Evolutionary conservation across 2,113 vertebrate genomes (phyloP).

Genomic region (Campylomormyrus tamandua): DNA sequence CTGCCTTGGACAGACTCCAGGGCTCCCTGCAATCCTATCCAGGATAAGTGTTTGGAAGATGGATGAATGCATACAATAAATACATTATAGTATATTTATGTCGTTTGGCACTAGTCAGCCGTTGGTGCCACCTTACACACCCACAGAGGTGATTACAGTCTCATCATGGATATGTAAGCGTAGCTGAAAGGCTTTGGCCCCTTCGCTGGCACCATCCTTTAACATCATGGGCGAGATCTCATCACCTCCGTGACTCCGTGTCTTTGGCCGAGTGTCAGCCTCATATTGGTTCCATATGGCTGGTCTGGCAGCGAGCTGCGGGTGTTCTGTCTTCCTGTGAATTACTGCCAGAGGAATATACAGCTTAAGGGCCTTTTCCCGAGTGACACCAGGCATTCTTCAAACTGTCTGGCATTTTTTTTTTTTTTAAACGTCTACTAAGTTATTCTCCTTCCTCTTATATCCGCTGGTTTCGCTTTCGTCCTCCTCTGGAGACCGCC

Average conservation of each 20-base stretch:
- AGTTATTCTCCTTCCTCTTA: background rate
- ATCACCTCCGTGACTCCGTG: background rate
- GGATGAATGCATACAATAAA: background rate
- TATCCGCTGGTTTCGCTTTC: background rate
- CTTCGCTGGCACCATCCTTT: background rate
- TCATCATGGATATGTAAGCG: background rate
- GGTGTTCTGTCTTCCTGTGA: background rate
- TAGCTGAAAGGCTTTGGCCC: background rate
- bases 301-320: background rate
- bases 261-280: background rate
- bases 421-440: background rate
- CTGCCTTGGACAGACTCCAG: background rate
- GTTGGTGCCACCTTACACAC: background rate
- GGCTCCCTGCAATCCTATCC: background rate
- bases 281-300: constrained; percentile 8
- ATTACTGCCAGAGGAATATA: background rate
- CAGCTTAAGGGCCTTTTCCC: background rate
- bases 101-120: background rate
- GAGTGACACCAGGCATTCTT: background rate
- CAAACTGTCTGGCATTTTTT: background rate
- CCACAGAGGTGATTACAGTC: background rate
- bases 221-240: background rate
- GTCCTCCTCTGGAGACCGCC: background rate
- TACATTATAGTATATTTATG: background rate
- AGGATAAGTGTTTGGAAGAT: background rate